phyloP scores from a whole-genome alignment of 2,797 vertebrate species.

The Microctenopoma lineatum region DNA sequence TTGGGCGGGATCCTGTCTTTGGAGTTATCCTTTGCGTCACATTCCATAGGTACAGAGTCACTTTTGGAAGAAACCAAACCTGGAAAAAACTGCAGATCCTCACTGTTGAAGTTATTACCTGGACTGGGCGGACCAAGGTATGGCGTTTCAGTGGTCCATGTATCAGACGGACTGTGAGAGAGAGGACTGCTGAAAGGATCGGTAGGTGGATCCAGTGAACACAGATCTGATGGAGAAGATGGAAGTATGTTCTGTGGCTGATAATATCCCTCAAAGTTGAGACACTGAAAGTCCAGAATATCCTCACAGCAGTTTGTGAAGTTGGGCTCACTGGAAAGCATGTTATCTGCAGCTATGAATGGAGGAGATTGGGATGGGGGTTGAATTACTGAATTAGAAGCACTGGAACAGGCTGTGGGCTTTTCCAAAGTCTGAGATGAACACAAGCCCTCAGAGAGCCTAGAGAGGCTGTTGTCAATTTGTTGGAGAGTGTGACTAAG shows the following conservation, averaged over 20 bases:
- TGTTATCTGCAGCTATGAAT: slow-evolving; percentile 76
- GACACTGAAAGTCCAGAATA: slow-evolving; percentile 85
- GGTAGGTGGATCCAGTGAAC: slow-evolving; percentile 81
- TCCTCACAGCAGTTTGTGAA: slow-evolving; percentile 85
- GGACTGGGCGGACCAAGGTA: slow-evolving; percentile 86
- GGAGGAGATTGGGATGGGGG: slow-evolving; percentile 79
- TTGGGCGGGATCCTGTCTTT: slow-evolving; percentile 72
- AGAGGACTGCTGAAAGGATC: slow-evolving; percentile 86
- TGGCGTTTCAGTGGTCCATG: slow-evolving; percentile 83
- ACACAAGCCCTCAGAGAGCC: slow-evolving; percentile 82
- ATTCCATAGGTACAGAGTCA: slow-evolving; percentile 72
- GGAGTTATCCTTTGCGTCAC: slow-evolving; percentile 64
- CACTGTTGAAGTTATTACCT: slow-evolving; percentile 80
- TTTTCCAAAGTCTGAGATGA: slow-evolving; percentile 80
- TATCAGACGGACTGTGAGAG: slow-evolving; percentile 84
- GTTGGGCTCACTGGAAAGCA: slow-evolving; percentile 79
- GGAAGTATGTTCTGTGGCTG: slow-evolving; percentile 83
- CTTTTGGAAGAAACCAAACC: slow-evolving; percentile 77
- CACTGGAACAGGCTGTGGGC: slow-evolving; percentile 49
- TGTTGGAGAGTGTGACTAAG: slow-evolving; percentile 84
- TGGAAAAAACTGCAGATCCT: slow-evolving; percentile 82
- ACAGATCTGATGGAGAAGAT: slow-evolving; percentile 82
- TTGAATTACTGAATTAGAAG: slow-evolving; percentile 75
- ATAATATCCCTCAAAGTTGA: slow-evolving; percentile 86
- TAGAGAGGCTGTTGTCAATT: slow-evolving; percentile 84